Evolutionary conservation across 2,888 invertebrate species (phyloP), one percentile per base, ranked within the genome.

Genomic region (Fragum whitleyi): DNA sequence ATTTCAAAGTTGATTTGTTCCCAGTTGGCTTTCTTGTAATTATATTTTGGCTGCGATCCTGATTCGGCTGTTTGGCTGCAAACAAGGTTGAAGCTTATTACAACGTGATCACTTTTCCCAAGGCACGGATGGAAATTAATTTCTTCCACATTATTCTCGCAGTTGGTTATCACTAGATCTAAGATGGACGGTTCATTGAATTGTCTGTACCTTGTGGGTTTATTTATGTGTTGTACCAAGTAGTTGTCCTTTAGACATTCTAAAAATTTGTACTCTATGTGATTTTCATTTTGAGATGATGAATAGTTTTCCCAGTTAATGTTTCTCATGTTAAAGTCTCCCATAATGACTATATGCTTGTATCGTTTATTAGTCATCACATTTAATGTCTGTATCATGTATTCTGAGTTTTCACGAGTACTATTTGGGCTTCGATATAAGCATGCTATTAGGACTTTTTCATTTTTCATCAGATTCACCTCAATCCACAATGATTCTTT

Each of bases 241-340:
- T n/a, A 62, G 14, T 32, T 62, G 26, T 62, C 62, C 19, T 19
- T 62, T 2, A 62, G n/a, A 29, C 62, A 32, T 36, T 62, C 62
- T 11, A 62, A 19, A n/a, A 29, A 62, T 26, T 32, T 36, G 7
- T 16, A 51, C 14, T 51, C 51, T 3, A 51, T 51, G n/a, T 62
- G 32, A 6, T 62, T 32, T 62, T 62, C 62, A 19, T 26, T 19
- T 29, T 19, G 6, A 5, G 36, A 3, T 32, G 62, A 14, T 29
- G 62, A 32, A 7, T 29, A 6, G n/a, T 2, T n/a, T 16, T 29
- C 19, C 32, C 62, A 62, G 19, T 62, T 19, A 7, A 62, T 62
- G 19, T 28, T n/a, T 32, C 14, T 29, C 29, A 62, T 23, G 21
- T 62, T 62, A 14, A 62, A 62, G 26, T 62, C 62, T 29, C 62